These are phyloP conservation scores for Penaeus japonicus DNA, from an alignment of 1,140 invertebrate genomes.

Conservation along the genomic window DNA sequence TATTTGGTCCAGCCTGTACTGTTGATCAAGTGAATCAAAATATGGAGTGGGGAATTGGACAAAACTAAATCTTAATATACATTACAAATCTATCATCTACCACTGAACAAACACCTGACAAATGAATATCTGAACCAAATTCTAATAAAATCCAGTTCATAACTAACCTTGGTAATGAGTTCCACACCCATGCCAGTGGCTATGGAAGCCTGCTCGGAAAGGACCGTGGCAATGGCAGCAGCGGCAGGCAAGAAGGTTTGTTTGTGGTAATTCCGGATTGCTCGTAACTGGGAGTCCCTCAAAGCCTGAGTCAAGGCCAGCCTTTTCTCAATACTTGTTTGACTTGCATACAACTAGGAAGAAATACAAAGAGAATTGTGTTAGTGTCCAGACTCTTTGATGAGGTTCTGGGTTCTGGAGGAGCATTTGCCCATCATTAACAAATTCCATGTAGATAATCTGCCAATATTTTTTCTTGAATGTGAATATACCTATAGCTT, in stretches of 20 bases:
- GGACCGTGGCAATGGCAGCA: slow-evolving; percentile 48
- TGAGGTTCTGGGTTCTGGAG: neutral
- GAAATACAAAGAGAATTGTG: neutral
- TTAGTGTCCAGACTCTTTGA: neutral
- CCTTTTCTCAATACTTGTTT: slow-evolving; percentile 53
- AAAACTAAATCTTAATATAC: too few species aligned
- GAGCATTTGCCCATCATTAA: neutral
- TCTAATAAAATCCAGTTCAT: neutral
- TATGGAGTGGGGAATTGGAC: too few species aligned
- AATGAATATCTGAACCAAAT: neutral
- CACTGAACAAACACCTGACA: too few species aligned
- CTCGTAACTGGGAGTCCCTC: slow-evolving; percentile 49
- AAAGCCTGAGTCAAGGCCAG: slow-evolving; percentile 51
- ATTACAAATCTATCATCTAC: too few species aligned
- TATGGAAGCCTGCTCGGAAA: slow-evolving; percentile 54
- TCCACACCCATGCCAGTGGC: slow-evolving; percentile 54
- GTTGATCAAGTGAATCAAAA: too few species aligned
- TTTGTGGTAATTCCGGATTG: slow-evolving; percentile 51
- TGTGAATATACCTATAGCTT: neutral
- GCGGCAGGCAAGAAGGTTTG: slow-evolving; percentile 47
- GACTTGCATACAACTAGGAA: slow-evolving; percentile 49
- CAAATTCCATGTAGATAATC: neutral
- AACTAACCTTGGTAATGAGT: slow-evolving; percentile 57
- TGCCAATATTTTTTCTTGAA: neutral
- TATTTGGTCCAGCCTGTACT: too few species aligned